These are phyloP conservation scores for Homalodisca vitripennis DNA, from an alignment of 1,140 invertebrate genomes.

Conservation along the genomic window DNA sequence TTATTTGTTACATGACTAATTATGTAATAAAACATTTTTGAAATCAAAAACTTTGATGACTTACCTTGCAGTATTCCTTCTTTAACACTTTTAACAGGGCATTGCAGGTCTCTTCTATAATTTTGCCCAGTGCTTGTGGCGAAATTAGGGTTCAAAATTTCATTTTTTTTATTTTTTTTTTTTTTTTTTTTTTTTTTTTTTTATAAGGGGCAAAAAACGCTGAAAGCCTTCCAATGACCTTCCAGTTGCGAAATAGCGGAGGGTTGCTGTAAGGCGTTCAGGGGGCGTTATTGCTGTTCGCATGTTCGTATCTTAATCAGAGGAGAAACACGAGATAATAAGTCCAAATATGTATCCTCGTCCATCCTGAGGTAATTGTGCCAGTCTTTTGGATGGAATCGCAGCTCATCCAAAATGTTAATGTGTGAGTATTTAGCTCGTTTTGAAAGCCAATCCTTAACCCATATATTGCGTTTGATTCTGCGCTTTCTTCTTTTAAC, in stretches of 20 bases:
- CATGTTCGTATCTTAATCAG: constrained; percentile 46
- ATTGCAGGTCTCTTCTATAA: constrained; percentile 41
- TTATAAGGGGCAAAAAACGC: too few species aligned
- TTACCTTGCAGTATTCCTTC: constrained; percentile 33
- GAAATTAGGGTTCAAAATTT: constrained; percentile 43
- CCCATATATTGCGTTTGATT: too few species aligned
- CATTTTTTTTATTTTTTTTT: too few species aligned
- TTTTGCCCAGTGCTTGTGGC: constrained; percentile 39
- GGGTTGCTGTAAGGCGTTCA: constrained; percentile 45
- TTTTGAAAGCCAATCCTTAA: too few species aligned
- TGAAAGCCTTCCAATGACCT: constrained; percentile 45
- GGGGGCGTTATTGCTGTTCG: constrained; percentile 45
- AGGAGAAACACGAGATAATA: constrained; percentile 41
- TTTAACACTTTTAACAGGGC: constrained; percentile 41
- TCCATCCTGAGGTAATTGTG: constrained; percentile 39
- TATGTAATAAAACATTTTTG: too few species aligned
- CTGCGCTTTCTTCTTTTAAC: too few species aligned
- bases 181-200: too few species aligned
- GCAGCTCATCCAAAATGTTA: constrained; percentile 28
- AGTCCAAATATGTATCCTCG: constrained; percentile 40
- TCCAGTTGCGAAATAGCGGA: constrained; percentile 47
- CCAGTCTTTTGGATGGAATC: constrained; percentile 35
- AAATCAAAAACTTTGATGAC: too few species aligned
- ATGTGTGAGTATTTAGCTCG: too few species aligned
- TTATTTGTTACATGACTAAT: too few species aligned